Base-by-base conservation (phyloP, 2,113 vertebrate species). In the Nibea coibor region DNA sequence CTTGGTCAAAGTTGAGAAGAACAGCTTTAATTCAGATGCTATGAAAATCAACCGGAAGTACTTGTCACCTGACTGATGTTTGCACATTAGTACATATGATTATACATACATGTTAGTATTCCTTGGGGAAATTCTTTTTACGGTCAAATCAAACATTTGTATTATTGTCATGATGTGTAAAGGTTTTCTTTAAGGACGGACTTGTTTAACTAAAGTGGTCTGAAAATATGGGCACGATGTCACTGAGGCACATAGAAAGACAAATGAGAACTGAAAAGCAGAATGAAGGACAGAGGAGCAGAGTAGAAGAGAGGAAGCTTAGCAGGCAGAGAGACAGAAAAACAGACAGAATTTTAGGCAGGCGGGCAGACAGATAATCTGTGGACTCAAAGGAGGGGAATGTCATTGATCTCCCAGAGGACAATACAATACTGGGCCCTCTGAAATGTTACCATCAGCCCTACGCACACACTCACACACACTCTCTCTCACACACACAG, bases 371-470 rank as follows among this genome's bases (percentile, higher is more conserved):
- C 86, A 78, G 84, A 93, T 91, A 89, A 89, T 91, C 85, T 89
- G 87, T 74, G 66, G 75, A 75, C 85, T 91, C 81, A 91, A 90
- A 92, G 80, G 83, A 88, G 17, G 83, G 75, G 89, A 92, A 93
- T 92, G 92, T 91, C 87, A 92, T 93, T 93, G 90, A 93, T 92
- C 87, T 93, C 80, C 75, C 78, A 83, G 79, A 89, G 88, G 88
- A 91, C 89, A 92, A 93, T 84, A 87, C 87, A 75, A 77, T 81
- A 75, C 85, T 64, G 54, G 53, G 76, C 65, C 79, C 80, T 89
- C 85, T 85, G 78, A 57, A 87, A 42, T 71, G 75, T 76, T 80
- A 78, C 75, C 71, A 81, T 47, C 72, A 74, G 75, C 47, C 31
- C 12, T 26, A 31, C 31, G 15, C 56, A 35, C 63, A 69, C 79